Base-by-base conservation (phyloP, 2,888 invertebrate genomes). In the Netelia melanura region DNA sequence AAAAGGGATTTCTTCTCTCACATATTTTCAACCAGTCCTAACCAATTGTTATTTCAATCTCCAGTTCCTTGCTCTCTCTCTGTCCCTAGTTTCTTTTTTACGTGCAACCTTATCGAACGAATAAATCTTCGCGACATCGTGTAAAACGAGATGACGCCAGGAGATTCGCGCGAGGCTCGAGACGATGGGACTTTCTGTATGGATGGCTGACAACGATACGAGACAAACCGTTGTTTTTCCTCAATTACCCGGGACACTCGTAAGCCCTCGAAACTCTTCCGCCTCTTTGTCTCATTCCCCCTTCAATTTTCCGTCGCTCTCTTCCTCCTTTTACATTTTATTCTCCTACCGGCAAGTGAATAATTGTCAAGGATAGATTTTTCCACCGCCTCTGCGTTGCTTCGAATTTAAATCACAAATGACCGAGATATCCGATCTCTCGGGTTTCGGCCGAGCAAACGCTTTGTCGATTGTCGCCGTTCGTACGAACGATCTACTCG, bases 301-400 rank as follows among this genome's bases (percentile, higher is more conserved):
- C 72, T 68, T 44, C 74, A 56, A 38, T 62, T 30, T 43, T 72
- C 67, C 5, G 5, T 38, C 38, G 5, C 38, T 64, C 17, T 10
- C 23, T 74, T 62, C 30, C 30, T 67, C 56, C 5, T n/a, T 56
- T n/a, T 78, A 38, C 6, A 38, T 74, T 56, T 14, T 56, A 64
- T n/a, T 68, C 54, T 21, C 64, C 25, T 38, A 2, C 48, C 14
- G 0, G 11, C 14, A 3, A 48, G 14, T 48, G 48, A 48, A 48
- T 48, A 48, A 48, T n/a, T 61, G n/a, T 54, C 72, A 77, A 82
- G 77, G 76, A 30, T 64, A 79, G 8, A 58, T 77, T 61, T 72
- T 77, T 82, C 44, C 11, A 10, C 11, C 64, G 38, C 58, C 48
- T 30, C 70, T 70, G 62, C 44, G 9, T 3, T 6, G 30, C 56